Conservation (phyloP, 2,113 vertebrate genomes). For the Paralichthys olivaceus region DNA sequence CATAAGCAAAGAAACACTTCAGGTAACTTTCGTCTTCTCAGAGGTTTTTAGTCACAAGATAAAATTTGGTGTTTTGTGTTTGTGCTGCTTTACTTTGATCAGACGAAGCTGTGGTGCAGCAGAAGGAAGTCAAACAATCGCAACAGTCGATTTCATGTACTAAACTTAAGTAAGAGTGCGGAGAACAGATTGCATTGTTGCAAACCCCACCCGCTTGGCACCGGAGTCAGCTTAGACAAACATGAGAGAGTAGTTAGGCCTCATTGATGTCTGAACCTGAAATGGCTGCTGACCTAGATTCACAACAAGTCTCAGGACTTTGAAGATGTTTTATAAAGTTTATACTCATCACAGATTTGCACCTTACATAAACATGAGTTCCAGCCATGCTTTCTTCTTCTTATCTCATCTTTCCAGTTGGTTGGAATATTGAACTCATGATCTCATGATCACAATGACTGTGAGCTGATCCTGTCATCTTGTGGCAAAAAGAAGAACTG, state of each 20-base stretch:
- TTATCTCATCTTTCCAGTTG: background rate
- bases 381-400: background rate
- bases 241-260: background rate
- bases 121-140: background rate
- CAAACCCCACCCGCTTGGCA: conserved; percentile 7
- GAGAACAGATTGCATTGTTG: background rate
- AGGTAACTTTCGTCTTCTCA: too few species aligned
- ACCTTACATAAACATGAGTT: too few species aligned
- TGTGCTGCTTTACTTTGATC: background rate
- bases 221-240: conserved; percentile 12
- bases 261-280: background rate
- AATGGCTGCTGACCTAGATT: background rate
- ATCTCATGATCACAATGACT: background rate
- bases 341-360: background rate
- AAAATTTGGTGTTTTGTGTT: background rate
- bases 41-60: too few species aligned
- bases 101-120: background rate
- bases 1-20: too few species aligned
- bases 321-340: background rate
- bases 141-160: background rate
- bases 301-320: background rate
- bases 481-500: conserved; percentile 31
- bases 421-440: background rate
- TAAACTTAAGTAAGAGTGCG: background rate
- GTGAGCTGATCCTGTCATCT: conserved; percentile 50